Conservation (phyloP, 2,888 invertebrate genomes). For the Lepidocyrtinus sp. region DNA sequence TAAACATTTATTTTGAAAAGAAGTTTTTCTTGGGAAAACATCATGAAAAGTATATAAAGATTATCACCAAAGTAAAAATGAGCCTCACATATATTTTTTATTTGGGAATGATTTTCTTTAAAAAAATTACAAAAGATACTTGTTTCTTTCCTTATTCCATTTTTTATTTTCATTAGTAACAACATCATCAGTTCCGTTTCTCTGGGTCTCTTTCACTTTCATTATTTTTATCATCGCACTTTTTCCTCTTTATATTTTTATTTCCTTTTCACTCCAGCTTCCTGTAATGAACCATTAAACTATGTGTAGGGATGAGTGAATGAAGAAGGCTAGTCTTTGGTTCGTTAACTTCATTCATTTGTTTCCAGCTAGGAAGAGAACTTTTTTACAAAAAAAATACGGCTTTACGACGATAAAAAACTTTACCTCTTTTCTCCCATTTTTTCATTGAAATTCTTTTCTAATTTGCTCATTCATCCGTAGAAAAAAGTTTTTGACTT, state of each 20-base stretch:
- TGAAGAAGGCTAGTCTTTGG: slow-evolving; percentile 6
- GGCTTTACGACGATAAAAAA: not conserved
- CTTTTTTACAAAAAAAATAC: slow-evolving; percentile 6
- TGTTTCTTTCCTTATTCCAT: slow-evolving; percentile 8
- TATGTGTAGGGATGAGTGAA: slow-evolving; percentile 1
- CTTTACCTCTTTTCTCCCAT: not conserved
- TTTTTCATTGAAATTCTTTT: slow-evolving; percentile 7
- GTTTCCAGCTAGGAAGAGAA: slow-evolving; percentile 11
- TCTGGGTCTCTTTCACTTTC: not conserved
- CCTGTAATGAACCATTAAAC: slow-evolving; percentile 20
- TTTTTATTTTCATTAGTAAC: slow-evolving; percentile 15
- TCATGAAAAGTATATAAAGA: no score
- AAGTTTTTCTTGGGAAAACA: no score
- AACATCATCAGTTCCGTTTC: slow-evolving; percentile 12
- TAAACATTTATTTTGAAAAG: no score
- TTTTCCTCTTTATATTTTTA: not conserved
- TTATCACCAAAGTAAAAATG: slow-evolving; percentile 9
- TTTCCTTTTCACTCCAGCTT: not conserved
- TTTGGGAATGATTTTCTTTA: no score
- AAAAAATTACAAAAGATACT: not conserved
- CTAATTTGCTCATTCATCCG: not conserved
- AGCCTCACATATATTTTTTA: slow-evolving; percentile 11
- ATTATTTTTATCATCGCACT: slow-evolving; percentile 3
- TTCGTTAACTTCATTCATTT: slow-evolving; percentile 20
- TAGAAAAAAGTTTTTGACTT: no score